A percentile compares a stretch with the other conserved stretches of the same genome.
Conservation (phyloP, 2,797 vertebrate genomes). For the Molossus alvarezi region DNA sequence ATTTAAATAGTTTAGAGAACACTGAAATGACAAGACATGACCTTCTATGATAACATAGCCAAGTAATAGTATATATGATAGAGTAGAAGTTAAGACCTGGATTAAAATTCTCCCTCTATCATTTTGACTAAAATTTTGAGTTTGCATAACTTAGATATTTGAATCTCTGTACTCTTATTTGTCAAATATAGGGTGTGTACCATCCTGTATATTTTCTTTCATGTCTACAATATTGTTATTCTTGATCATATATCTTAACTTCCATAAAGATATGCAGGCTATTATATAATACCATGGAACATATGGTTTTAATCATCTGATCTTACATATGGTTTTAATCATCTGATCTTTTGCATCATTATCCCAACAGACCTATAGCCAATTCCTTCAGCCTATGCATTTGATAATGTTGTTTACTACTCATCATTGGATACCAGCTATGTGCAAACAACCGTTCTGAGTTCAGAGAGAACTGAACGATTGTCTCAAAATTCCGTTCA, state of each 20-base stretch:
- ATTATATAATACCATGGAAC: not conserved
- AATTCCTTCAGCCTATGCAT: not conserved
- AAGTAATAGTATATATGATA: not conserved
- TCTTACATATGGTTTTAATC: not conserved
- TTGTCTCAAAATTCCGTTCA: conserved; percentile 6
- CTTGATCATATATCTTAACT: conserved; percentile 9
- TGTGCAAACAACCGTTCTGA: not conserved
- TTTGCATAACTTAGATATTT: not conserved
- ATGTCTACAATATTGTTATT: not conserved
- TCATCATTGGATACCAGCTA: not conserved
- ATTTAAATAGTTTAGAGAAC: not conserved
- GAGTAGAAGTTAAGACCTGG: not conserved
- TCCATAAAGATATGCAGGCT: not conserved
- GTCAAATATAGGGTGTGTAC: not conserved
- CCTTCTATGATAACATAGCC: not conserved
- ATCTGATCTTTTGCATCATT: not conserved
- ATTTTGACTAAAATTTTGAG: not conserved
- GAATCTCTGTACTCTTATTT: not conserved
- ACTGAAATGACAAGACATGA: not conserved
- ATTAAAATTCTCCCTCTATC: conserved; percentile 19
- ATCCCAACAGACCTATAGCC: not conserved
- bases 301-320: not conserved
- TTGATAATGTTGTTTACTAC: not conserved
- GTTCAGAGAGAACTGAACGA: not conserved
- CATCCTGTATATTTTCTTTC: not conserved